These are phyloP conservation scores for Corythornis vintsioides DNA, from an alignment of 2,113 vertebrate genomes.

Conservation along the genomic window DNA sequence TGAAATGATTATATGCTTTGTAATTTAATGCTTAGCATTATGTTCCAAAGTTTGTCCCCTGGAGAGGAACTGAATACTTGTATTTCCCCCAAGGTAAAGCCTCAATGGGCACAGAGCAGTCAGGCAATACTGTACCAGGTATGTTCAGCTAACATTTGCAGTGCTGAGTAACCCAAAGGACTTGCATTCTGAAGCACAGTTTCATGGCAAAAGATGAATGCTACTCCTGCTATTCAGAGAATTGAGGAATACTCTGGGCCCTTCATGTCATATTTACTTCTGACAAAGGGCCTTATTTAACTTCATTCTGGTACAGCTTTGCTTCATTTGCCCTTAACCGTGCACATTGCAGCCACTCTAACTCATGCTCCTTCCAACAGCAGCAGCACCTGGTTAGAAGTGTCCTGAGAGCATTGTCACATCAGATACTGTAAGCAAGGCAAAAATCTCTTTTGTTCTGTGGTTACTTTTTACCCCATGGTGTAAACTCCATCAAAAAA, in stretches of 20 bases:
- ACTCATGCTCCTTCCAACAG: neutral
- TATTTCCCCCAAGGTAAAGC: constrained; percentile 36
- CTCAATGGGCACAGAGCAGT: neutral
- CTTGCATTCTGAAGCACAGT: neutral
- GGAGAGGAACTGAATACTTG: constrained; percentile 29
- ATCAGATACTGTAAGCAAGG: neutral
- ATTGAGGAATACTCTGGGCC: neutral
- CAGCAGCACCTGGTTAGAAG: neutral
- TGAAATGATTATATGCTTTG: constrained; percentile 34
- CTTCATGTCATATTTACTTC: neutral
- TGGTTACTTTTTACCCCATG: neutral
- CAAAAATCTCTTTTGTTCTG: neutral
- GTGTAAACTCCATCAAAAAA: neutral
- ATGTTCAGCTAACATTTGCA: neutral
- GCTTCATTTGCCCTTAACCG: neutral
- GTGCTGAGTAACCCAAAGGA: neutral
- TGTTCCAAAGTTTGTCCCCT: constrained; percentile 46
- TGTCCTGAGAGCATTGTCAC: neutral
- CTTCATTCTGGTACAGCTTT: neutral
- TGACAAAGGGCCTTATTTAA: neutral
- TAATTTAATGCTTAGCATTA: constrained; percentile 46
- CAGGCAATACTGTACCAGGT: neutral
- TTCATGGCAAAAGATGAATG: neutral
- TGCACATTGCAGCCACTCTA: neutral
- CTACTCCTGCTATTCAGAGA: neutral